Conservation (phyloP, 2,888 invertebrate species). For the Patella depressa region DNA sequence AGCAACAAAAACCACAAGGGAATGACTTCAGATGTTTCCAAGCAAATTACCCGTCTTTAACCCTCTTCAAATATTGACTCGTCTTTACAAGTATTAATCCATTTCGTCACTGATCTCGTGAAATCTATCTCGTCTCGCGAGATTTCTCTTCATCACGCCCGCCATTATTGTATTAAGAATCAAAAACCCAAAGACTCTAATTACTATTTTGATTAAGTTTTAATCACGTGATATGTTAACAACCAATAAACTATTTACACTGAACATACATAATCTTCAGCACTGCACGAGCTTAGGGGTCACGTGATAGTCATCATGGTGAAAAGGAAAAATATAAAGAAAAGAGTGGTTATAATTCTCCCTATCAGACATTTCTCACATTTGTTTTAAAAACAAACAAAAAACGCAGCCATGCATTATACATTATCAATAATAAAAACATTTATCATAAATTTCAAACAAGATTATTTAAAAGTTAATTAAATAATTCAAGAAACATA, state of each 20-base stretch:
- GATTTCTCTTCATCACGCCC: constrained; percentile 5
- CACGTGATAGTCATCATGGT: too few relatives aligned
- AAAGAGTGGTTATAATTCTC: too few relatives aligned
- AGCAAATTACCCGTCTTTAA: neutral
- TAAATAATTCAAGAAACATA: too few relatives aligned
- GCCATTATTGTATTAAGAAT: constrained; percentile 2
- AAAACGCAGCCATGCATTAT: too few relatives aligned
- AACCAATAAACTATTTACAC: neutral
- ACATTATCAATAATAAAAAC: too few relatives aligned
- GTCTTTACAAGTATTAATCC: neutral
- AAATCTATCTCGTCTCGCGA: constrained; percentile 7
- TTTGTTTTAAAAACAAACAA: too few relatives aligned
- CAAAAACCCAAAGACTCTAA: neutral
- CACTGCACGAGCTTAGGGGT: too few relatives aligned
- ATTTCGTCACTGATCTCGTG: constrained; percentile 10
- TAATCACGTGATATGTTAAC: neutral
- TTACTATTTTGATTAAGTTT: constrained; percentile 1
- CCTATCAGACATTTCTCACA: too few relatives aligned
- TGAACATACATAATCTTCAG: too few relatives aligned
- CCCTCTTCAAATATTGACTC: neutral
- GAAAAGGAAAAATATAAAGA: too few relatives aligned
- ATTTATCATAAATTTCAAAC: too few relatives aligned
- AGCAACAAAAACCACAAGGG: neutral
- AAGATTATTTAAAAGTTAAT: too few relatives aligned
- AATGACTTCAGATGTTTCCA: neutral